phyloP scores from a whole-genome alignment of 2,888 invertebrate genomes.

The Volucella zonaria region DNA sequence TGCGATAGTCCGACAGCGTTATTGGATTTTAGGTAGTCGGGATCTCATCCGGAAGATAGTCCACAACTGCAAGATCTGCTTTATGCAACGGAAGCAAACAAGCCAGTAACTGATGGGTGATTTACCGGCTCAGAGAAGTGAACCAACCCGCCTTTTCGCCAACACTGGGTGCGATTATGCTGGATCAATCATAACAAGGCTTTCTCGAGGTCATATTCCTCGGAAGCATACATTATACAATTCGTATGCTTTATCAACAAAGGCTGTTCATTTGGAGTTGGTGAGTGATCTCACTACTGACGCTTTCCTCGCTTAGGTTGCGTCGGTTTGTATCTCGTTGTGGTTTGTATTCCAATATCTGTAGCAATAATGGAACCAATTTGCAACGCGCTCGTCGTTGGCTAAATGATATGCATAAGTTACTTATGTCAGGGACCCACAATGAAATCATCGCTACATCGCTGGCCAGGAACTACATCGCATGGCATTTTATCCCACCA shows the following conservation, averaged over 20 bases:
- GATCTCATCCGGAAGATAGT: slow-evolving; percentile 46
- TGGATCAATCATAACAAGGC: slow-evolving; percentile 1
- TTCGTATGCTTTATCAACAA: slow-evolving; percentile 34
- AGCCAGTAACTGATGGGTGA: slow-evolving; percentile 50
- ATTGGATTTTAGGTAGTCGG: slow-evolving; percentile 49
- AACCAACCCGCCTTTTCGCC: not conserved
- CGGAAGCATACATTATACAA: slow-evolving; percentile 20
- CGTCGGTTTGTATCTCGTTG: slow-evolving; percentile 15
- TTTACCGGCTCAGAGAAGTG: slow-evolving; percentile 27
- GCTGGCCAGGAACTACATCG: not conserved
- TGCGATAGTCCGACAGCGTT: slow-evolving; percentile 29
- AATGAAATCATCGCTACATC: not conserved
- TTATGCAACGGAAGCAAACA: slow-evolving; percentile 27
- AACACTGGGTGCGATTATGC: slow-evolving; percentile 24
- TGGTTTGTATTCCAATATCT: slow-evolving; percentile 22
- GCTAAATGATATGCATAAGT: slow-evolving; percentile 13
- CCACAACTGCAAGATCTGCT: no score
- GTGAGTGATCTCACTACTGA: slow-evolving; percentile 18
- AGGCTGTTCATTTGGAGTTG: slow-evolving; percentile 17
- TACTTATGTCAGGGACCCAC: slow-evolving; percentile 1
- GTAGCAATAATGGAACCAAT: slow-evolving; percentile 39
- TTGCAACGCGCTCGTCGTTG: slow-evolving; percentile 25
- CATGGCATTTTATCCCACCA: slow-evolving; percentile 25
- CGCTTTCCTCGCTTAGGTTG: not conserved
- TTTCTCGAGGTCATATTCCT: slow-evolving; percentile 1